A percentile compares a stretch with the other conserved stretches of the same genome.
Evolutionary conservation across 2,113 vertebrate species (phyloP).

Genomic region (Protobothrops mucrosquamatus): DNA sequence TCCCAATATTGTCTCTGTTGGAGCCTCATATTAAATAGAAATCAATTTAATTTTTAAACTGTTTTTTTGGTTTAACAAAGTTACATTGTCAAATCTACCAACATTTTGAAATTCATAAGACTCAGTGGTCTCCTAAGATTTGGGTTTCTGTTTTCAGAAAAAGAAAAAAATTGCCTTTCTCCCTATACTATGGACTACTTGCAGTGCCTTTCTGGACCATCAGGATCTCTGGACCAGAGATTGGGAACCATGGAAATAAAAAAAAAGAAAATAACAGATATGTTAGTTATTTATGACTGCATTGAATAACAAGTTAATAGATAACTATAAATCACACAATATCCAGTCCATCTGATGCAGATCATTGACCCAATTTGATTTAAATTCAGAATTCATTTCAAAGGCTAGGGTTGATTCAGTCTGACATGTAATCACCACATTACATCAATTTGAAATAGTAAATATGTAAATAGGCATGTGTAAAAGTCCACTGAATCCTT

Average conservation of each 20-base stretch:
- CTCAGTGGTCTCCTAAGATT: background rate
- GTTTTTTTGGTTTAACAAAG: background rate
- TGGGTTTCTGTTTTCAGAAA: background rate
- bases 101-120: background rate
- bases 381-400: background rate
- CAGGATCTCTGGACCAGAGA: background rate
- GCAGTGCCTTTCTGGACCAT: background rate
- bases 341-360: background rate
- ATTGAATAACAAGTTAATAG: background rate
- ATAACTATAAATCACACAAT: background rate
- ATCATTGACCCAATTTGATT: background rate
- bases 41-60: background rate
- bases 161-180: background rate
- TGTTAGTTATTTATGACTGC: background rate
- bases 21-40: background rate
- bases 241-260: background rate
- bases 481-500: background rate
- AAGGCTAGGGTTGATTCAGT: background rate
- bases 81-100: background rate
- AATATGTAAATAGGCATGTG: background rate
- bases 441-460: background rate
- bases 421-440: background rate
- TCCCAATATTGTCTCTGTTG: background rate
- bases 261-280: background rate
- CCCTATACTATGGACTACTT: background rate